Evolutionary conservation across 1,140 invertebrate species (phyloP).

Genomic region (Rhizoglyphus robini): DNA sequence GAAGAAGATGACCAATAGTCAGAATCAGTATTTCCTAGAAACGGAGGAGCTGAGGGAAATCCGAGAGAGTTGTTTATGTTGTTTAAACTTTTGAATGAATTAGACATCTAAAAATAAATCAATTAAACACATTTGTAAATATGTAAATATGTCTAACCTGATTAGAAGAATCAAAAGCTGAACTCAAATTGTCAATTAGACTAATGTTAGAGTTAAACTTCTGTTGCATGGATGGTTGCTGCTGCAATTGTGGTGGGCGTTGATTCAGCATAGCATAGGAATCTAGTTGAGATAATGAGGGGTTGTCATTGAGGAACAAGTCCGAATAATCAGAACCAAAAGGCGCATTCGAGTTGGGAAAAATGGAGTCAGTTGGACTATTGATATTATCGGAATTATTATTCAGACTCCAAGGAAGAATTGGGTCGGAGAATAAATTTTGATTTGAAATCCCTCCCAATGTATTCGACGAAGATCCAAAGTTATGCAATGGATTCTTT

Average conservation of each 20-base stretch:
- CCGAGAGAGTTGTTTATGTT: neutral
- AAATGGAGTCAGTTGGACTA: neutral
- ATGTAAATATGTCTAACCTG: neutral
- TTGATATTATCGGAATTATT: too few relatives aligned
- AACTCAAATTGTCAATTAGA: neutral
- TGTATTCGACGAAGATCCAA: neutral
- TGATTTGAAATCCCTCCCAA: neutral
- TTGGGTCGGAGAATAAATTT: neutral
- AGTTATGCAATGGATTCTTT: slow-evolving; percentile 22
- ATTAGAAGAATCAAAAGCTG: neutral
- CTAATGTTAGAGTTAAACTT: neutral
- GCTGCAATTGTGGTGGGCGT: neutral
- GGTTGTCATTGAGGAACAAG: neutral
- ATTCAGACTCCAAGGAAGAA: neutral
- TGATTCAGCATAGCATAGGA: neutral
- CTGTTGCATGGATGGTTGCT: too few relatives aligned
- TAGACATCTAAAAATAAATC: slow-evolving; percentile 3
- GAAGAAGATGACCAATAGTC: slow-evolving; percentile 7
- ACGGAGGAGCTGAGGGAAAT: neutral
- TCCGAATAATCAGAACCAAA: neutral
- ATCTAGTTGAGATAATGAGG: neutral
- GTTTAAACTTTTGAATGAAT: neutral
- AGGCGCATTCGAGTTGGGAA: neutral
- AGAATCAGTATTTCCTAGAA: neutral
- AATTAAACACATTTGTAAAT: neutral